phyloP scores from a whole-genome alignment of 2,888 invertebrate species.

The Yponomeuta evonymella region DNA sequence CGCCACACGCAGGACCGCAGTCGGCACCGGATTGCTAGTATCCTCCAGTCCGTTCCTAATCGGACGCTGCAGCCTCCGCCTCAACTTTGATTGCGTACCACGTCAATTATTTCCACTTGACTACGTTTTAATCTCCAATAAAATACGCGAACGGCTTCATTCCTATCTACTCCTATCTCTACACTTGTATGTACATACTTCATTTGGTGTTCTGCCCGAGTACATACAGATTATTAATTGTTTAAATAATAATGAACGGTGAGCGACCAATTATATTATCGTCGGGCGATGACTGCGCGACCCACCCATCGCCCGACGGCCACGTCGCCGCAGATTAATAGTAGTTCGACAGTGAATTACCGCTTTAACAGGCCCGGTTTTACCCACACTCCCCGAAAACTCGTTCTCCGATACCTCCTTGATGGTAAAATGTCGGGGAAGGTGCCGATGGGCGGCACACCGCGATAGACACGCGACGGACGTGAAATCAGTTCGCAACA shows the following conservation, averaged over 20 bases:
- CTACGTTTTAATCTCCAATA: not conserved
- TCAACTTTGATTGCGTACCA: not conserved
- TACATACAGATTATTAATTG: not conserved
- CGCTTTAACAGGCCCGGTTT: not conserved
- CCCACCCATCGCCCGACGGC: not conserved
- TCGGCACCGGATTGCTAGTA: not conserved
- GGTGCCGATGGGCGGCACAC: not conserved
- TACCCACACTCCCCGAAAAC: not conserved
- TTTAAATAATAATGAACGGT: not conserved
- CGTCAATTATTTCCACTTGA: not conserved
- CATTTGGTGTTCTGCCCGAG: not conserved
- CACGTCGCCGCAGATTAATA: not conserved
- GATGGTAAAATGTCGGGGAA: not conserved
- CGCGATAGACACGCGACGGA: constrained; percentile 4
- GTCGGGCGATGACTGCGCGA: not conserved
- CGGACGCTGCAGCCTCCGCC: not conserved
- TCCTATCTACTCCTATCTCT: not conserved
- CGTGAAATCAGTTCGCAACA: constrained; percentile 6
- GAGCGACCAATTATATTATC: not conserved
- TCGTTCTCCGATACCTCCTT: not conserved
- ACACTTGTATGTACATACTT: not conserved
- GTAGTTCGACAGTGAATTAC: not conserved
- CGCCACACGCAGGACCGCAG: not conserved
- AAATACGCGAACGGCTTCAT: not conserved
- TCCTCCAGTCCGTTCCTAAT: not conserved